Evolutionary conservation across 1,140 invertebrate species (phyloP).

Genomic region (Drosophila punjabiensis): DNA sequence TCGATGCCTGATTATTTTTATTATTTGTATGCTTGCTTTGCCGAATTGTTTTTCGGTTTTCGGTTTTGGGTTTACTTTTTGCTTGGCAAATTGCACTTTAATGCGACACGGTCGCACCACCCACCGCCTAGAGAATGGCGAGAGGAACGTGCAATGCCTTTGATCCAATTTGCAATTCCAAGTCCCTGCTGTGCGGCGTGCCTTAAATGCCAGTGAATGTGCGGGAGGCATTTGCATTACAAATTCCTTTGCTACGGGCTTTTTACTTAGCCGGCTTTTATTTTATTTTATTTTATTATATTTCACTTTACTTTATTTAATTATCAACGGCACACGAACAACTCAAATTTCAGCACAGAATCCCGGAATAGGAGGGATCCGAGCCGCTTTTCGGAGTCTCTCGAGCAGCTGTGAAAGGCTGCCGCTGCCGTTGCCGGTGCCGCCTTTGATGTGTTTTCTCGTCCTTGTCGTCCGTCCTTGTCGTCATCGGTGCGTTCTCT

Average conservation of each 20-base stretch:
- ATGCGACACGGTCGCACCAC: slow-evolving; percentile 28
- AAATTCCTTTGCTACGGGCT: slow-evolving; percentile 33
- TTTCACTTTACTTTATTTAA: slow-evolving; percentile 36
- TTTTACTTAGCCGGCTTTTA: neutral
- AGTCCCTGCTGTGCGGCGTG: slow-evolving; percentile 50
- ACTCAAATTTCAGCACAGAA: slow-evolving; percentile 37
- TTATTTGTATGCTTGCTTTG: slow-evolving; percentile 30
- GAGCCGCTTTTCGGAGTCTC: slow-evolving; percentile 19
- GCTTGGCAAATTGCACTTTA: slow-evolving; percentile 66
- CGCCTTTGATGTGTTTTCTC: slow-evolving; percentile 59
- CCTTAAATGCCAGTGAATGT: slow-evolving; percentile 44
- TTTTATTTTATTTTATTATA: slow-evolving; percentile 34
- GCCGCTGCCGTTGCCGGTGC: neutral
- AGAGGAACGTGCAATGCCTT: slow-evolving; percentile 66
- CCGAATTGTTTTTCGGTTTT: slow-evolving; percentile 30
- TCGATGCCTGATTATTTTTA: slow-evolving; percentile 42
- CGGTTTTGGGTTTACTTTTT: slow-evolving; percentile 10
- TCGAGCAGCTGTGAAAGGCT: slow-evolving; percentile 4
- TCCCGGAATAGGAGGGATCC: neutral
- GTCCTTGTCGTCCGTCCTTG: slow-evolving; percentile 14
- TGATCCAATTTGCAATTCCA: slow-evolving; percentile 75
- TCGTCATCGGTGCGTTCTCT: slow-evolving; percentile 23
- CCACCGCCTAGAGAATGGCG: slow-evolving; percentile 29
- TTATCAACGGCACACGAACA: slow-evolving; percentile 29
- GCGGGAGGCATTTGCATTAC: slow-evolving; percentile 52